Percentiles rank a stretch among this genome's conserved stretches.
Evolutionary conservation across 1,140 invertebrate genomes (phyloP).

Genomic region (Berghia stephanieae): DNA sequence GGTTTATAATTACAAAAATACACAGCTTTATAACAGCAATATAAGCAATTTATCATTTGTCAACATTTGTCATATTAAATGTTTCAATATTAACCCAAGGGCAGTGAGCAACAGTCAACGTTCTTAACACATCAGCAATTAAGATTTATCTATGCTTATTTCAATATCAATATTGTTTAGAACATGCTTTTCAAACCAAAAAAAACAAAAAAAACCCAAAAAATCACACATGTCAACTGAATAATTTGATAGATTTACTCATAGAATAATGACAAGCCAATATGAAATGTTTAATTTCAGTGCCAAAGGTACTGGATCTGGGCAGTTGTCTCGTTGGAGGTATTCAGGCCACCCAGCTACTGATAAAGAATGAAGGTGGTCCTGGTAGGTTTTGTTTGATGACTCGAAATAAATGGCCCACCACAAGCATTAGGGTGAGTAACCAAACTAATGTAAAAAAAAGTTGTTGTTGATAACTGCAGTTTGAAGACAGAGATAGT

Average conservation of each 20-base stretch:
- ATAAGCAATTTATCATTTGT: no score
- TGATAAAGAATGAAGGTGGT: slow-evolving; percentile 63
- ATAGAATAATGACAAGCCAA: no score
- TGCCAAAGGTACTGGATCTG: slow-evolving; percentile 58
- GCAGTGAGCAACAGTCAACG: no score
- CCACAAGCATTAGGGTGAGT: slow-evolving; percentile 64
- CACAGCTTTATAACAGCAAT: no score
- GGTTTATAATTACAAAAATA: no score
- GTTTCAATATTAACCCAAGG: no score
- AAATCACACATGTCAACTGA: background rate
- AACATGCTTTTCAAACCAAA: background rate
- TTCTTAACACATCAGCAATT: no score
- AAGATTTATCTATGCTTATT: no score
- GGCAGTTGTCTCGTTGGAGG: slow-evolving; percentile 64
- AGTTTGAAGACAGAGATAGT: background rate
- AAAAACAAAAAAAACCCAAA: no score
- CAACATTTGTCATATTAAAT: no score
- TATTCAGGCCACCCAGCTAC: slow-evolving; percentile 55
- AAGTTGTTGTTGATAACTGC: no score
- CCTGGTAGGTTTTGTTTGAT: slow-evolving; percentile 64
- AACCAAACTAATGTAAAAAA: no score
- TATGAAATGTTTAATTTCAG: slow-evolving; percentile 52
- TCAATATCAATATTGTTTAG: background rate
- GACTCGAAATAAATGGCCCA: slow-evolving; percentile 59
- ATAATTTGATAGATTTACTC: background rate